phyloP scores from a whole-genome alignment of 2,888 invertebrate genomes.

The Sceliomorpha sp. region DNA sequence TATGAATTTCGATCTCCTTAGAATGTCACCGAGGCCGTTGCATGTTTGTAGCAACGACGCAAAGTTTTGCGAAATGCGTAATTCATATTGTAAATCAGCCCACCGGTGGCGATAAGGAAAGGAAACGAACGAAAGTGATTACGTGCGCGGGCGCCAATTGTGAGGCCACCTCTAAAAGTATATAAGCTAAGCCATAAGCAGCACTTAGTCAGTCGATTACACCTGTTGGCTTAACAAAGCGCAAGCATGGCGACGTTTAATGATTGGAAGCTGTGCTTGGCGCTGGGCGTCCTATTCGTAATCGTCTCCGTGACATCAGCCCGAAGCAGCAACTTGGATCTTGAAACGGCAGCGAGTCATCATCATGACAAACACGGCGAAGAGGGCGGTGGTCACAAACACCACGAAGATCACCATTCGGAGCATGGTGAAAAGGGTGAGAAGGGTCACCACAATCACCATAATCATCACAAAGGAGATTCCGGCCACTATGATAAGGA shows the following conservation, averaged over 20 bases:
- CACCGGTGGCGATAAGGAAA: conserved; percentile 40
- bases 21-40: conserved; percentile 9
- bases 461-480: conserved; percentile 83
- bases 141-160: conserved; percentile 64
- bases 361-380: conserved; percentile 66
- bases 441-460: conserved; percentile 79
- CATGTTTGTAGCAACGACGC: conserved; percentile 32
- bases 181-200: conserved; percentile 70
- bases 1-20: too few species aligned
- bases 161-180: conserved; percentile 62
- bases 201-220: conserved; percentile 69
- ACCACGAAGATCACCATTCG: conserved; percentile 81
- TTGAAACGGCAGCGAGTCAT: conserved; percentile 66
- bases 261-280: conserved; percentile 64
- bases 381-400: conserved; percentile 78
- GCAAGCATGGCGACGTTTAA: conserved; percentile 62
- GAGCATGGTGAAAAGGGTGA: conserved; percentile 82
- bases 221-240: conserved; percentile 60
- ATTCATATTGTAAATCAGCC: conserved; percentile 59
- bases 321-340: conserved; percentile 54
- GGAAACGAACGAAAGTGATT: conserved; percentile 74
- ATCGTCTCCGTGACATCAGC: conserved; percentile 65
- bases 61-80: conserved; percentile 69
- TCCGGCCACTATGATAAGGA: conserved; percentile 89
- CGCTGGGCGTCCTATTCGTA: conserved; percentile 62